Conservation (phyloP, 1,140 invertebrate genomes). For the Teleopsis dalmanni region DNA sequence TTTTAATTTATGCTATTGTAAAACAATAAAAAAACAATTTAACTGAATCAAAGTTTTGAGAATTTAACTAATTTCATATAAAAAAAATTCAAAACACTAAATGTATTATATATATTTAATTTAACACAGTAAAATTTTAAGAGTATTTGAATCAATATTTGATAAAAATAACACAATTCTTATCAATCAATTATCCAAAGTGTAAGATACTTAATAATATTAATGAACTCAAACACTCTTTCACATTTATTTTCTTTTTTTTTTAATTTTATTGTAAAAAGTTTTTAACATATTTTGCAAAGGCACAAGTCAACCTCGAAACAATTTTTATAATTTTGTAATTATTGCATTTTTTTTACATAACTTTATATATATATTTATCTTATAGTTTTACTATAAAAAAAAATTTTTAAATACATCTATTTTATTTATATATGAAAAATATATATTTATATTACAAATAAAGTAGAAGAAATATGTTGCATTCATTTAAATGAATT, state of each 20-base stretch:
- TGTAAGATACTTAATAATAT: neutral
- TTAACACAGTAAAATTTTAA: neutral
- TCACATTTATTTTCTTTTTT: neutral
- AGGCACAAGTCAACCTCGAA: slow-evolving; percentile 45
- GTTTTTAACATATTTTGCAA: slow-evolving; percentile 16
- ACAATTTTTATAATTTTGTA: slow-evolving; percentile 17
- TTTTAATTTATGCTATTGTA: neutral
- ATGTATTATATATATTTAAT: neutral
- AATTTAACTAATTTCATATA: neutral
- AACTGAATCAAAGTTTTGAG: neutral
- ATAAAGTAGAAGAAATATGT: neutral
- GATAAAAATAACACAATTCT: neutral
- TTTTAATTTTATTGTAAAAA: neutral
- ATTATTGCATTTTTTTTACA: neutral
- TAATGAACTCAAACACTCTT: neutral
- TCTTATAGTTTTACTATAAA: neutral
- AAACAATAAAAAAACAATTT: neutral
- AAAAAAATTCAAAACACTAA: neutral
- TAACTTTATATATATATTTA: neutral
- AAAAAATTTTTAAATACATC: slow-evolving; percentile 1
- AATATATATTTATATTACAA: slow-evolving; percentile 2
- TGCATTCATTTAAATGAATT: neutral
- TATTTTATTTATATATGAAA: neutral
- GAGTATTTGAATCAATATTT: neutral
- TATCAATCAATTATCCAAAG: neutral